Base-by-base conservation (phyloP, 2,113 vertebrate genomes). In the Pholis gunnellus region DNA sequence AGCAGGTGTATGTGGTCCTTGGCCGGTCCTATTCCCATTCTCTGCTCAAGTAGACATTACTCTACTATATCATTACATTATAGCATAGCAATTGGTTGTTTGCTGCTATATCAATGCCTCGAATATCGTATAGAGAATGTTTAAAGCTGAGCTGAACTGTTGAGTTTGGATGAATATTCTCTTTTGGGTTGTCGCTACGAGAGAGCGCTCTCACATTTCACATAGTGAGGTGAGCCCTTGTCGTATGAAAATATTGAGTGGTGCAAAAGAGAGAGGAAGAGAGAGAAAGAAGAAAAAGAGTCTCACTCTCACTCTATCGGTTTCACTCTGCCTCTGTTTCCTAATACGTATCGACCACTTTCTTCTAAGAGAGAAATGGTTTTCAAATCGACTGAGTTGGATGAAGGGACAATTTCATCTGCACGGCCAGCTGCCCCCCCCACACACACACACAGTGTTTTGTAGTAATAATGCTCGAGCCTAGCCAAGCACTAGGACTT, bases 401-500 rank as follows among this genome's bases (percentile, higher is more conserved):
- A 67, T 11, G 1, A 20, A 6, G n/a, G 44, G 59, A 67, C 79
- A 56, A 20, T 79, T 77, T 74, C 29, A 84, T 87, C 81, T 84
- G 81, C 72, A 75, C 73, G 52, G 44, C 74, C 86, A 73, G 36
- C 74, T 84, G 70, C 44, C 14, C 31, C 31, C 31, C 31, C 31
- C 36, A 38, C 36, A 38, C 36, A 8, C 7, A 38, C 7, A 38
- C 79, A 78, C 67, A 68, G 63, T 68, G 48, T 46, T 84, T 67
- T 69, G 57, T 25, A n/a, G 57, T 36, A 70, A 81, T 60, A 71
- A 83, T 73, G 64, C 64, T 57, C 40, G n/a, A 68, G 50, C 34
- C 40, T 46, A 76, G 40, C 65, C 69, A 82, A 87, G 83, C 81
- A 88, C 73, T 82, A 72, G 48, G 67, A 74, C 70, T 57, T 77